Conservation (phyloP, 2,797 vertebrate species). For the Clangula hyemalis region DNA sequence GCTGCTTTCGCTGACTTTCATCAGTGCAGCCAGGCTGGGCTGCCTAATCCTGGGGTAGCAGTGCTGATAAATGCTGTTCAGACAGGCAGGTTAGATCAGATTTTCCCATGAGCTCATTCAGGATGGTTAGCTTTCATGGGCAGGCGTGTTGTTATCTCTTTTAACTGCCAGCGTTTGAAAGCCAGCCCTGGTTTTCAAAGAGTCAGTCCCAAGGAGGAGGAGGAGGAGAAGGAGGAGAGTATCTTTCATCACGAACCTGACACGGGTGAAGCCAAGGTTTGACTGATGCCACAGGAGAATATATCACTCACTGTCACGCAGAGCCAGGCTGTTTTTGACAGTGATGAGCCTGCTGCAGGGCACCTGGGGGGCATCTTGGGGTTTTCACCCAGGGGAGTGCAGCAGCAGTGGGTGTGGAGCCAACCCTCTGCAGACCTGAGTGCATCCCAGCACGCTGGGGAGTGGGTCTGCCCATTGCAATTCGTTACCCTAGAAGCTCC, state of each 20-base stretch:
- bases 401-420: not conserved
- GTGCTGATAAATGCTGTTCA: conserved; percentile 19
- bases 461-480: not conserved
- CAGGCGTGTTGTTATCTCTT: not conserved
- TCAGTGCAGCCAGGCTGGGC: not conserved
- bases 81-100: conserved; percentile 46
- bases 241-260: not conserved
- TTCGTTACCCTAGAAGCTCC: accelerated
- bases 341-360: accelerated
- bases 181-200: not conserved
- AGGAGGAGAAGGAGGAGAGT: not conserved
- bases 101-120: conserved; percentile 45
- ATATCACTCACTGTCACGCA: not conserved
- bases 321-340: not conserved
- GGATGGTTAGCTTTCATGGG: not conserved
- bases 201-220: not conserved
- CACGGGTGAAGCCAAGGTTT: accelerated
- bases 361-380: not conserved
- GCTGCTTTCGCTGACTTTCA: conserved; percentile 14
- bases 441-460: not conserved
- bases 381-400: accelerated
- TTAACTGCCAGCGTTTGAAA: conserved; percentile 26
- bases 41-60: conserved; percentile 27
- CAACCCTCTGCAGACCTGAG: not conserved
- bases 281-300: not conserved